Evolutionary conservation across 2,113 vertebrate species (phyloP), one percentile per base, ranked within the genome.

Genomic region (Chaetodon trifascialis): DNA sequence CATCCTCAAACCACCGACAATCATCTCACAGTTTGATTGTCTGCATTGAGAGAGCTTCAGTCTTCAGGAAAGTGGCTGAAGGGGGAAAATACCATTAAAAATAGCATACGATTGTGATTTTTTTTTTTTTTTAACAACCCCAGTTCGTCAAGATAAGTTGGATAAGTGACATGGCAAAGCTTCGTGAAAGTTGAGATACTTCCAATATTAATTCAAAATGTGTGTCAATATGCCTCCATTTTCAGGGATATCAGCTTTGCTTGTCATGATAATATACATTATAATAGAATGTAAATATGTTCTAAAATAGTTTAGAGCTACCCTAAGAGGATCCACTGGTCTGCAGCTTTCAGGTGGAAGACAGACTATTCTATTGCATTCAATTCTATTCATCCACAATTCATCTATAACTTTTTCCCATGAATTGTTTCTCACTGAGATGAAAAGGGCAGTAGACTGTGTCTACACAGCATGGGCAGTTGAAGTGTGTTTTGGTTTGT

Each of bases 401-500:
- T 5, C 7, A 30, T 30, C 38, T 2, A 16, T 0, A 2, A 25
- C 30, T 40, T 30, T 40, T 36, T 12, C 30, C 11, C 34, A 0
- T 14, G 14, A 17, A 2, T 34, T 5, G 25, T 49, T 68, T 58
- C 17, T 63, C 38, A 16, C 1, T 0, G 38, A 49, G 55, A 38
- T 44, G 47, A n/a, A 19, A 34, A 54, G 30, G 64, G 25, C 59
- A 55, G 25, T 1, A 11, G 66, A 34, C 55, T 46, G 44, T 3
- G 63, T 55, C 40, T 2, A n/a, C 59, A 11, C 51, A 25, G 42
- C 44, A 4, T 2, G 23, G 46, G 16, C 1, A n/a, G 51, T 2
- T 4, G 58, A 21, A 68, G 51, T 19, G 23, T 68, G 64, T 71
- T 44, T 70, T 19, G 38, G 65, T 76, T 80, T 83, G 80, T 80